A percentile compares a stretch with the other conserved stretches of the same genome.
Evolutionary conservation across 2,888 invertebrate genomes (phyloP).

Genomic region (Morpho helenor): DNA sequence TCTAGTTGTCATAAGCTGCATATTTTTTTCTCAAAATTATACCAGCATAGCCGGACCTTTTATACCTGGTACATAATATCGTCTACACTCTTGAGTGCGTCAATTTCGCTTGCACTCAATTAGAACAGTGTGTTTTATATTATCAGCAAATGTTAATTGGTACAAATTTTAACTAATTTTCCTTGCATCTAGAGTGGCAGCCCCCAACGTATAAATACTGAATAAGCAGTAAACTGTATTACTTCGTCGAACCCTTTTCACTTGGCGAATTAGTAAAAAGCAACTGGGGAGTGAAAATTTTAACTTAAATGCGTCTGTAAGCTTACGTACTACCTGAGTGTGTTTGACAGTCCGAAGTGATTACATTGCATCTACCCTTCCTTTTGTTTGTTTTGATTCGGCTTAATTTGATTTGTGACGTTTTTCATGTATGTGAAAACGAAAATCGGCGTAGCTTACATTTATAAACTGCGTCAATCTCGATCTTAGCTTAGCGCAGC

Average conservation of each 20-base stretch:
- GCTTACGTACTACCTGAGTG: conserved; percentile 68
- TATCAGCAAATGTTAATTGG: conserved; percentile 44
- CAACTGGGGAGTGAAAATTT: conserved; percentile 78
- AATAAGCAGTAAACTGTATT: conserved; percentile 80
- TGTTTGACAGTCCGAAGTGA: conserved; percentile 77
- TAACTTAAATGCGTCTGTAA: conserved; percentile 75
- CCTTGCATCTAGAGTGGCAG: conserved; percentile 67
- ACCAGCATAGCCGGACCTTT: too few species aligned
- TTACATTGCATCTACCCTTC: conserved; percentile 67
- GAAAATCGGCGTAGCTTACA: not conserved
- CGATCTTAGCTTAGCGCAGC: too few species aligned
- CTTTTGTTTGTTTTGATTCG: conserved; percentile 73
- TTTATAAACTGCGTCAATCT: too few species aligned
- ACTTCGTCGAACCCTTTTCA: conserved; percentile 78
- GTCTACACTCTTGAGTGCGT: too few species aligned
- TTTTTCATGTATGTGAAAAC: conserved; percentile 41
- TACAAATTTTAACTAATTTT: conserved; percentile 62
- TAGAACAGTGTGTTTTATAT: conserved; percentile 22
- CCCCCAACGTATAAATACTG: conserved; percentile 77
- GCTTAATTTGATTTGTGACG: conserved; percentile 73
- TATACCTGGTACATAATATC: too few species aligned
- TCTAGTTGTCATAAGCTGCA: too few species aligned
- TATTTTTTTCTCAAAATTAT: too few species aligned
- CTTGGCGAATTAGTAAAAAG: conserved; percentile 80
- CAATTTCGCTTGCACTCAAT: conserved; percentile 12